Evolutionary conservation across 2,888 invertebrate species (phyloP).

Genomic region (Taphrorychus bicolor): DNA sequence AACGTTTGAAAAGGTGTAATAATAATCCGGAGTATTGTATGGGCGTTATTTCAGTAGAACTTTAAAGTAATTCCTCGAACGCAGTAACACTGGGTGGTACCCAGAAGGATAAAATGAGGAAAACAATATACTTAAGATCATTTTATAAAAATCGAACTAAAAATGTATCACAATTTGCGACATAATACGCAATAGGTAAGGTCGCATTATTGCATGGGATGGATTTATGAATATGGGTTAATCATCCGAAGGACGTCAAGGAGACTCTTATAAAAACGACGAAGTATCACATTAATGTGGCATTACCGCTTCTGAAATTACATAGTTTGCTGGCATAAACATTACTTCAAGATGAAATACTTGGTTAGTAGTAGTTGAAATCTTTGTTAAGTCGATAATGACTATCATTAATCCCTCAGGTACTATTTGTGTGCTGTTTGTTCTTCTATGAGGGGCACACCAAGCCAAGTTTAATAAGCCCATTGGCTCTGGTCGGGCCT

Average conservation of each 20-base stretch:
- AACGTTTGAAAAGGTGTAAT: too few species aligned
- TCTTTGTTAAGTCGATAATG: not conserved
- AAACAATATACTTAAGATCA: constrained; percentile 11
- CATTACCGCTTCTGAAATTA: constrained; percentile 7
- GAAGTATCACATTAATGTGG: not conserved
- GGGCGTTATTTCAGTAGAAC: too few species aligned
- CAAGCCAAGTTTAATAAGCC: constrained; percentile 12
- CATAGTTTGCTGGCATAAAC: not conserved
- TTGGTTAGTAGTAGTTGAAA: constrained; percentile 17
- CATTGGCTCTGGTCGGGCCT: constrained; percentile 42
- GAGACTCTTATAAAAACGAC: constrained; percentile 19
- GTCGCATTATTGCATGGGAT: constrained; percentile 15
- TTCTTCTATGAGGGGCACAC: not conserved
- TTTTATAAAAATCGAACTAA: constrained; percentile 21
- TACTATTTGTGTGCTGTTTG: not conserved
- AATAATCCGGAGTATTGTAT: too few species aligned
- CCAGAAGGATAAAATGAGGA: not conserved
- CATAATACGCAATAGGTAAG: constrained; percentile 1
- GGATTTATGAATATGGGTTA: constrained; percentile 22
- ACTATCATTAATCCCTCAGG: not conserved
- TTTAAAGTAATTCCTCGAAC: too few species aligned
- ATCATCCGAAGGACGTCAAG: constrained; percentile 23
- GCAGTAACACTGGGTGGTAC: constrained; percentile 2
- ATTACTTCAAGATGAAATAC: constrained; percentile 20
- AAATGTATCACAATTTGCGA: constrained; percentile 2